Percentiles rank a stretch among this genome's conserved stretches.
Evolutionary conservation across 2,797 vertebrate species (phyloP).

Genomic region (Ciconia nigra): DNA sequence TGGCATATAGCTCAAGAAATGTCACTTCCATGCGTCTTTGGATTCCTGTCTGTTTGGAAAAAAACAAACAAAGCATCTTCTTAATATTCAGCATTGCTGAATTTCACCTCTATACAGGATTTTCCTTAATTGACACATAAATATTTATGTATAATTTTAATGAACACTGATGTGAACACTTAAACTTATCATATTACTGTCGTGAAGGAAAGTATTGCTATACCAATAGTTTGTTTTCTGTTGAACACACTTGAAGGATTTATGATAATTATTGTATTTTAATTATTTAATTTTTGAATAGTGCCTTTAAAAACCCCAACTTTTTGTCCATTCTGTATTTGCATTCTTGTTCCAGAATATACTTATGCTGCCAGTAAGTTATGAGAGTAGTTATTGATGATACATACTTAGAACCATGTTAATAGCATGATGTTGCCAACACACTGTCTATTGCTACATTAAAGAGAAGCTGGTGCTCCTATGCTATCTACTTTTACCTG

Average conservation of each 20-base stretch:
- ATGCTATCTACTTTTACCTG: neutral
- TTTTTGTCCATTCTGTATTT: neutral
- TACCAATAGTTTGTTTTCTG: neutral
- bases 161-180: neutral
- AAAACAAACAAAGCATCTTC: neutral
- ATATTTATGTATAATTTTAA: neutral
- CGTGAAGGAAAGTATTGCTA: neutral
- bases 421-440: neutral
- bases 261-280: neutral
- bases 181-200: neutral
- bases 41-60: neutral
- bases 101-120: neutral
- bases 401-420: neutral
- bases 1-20: neutral
- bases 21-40: neutral
- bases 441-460: neutral
- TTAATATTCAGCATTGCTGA: neutral
- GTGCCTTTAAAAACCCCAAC: neutral
- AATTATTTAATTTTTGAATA: neutral
- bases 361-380: neutral
- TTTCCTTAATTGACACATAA: neutral
- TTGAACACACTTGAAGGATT: neutral
- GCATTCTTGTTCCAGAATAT: neutral
- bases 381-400: neutral
- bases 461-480: neutral